phyloP scores from a whole-genome alignment of 1,140 invertebrate species.

The Rhyacophila brunnea region DNA sequence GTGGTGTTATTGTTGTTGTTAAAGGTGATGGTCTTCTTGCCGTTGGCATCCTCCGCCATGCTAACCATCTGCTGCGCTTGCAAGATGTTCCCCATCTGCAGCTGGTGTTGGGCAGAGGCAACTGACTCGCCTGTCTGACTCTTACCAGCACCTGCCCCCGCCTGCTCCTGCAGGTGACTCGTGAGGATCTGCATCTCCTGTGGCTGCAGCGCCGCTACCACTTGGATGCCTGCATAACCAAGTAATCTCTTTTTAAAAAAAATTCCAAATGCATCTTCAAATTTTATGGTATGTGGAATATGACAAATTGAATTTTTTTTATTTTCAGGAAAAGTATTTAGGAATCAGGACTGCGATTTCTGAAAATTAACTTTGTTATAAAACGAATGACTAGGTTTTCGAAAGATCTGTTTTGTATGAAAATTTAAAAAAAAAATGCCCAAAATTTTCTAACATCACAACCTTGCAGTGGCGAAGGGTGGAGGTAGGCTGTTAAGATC shows the following conservation, averaged over 20 bases:
- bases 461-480: too few relatives aligned
- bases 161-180: slow-evolving; percentile 30
- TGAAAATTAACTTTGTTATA: too few relatives aligned
- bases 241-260: not conserved
- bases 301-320: too few relatives aligned
- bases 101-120: too few relatives aligned
- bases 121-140: slow-evolving; percentile 29
- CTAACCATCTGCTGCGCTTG: slow-evolving; percentile 51
- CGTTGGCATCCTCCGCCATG: slow-evolving; percentile 46
- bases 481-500: too few relatives aligned
- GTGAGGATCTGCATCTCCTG: slow-evolving; percentile 61
- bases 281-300: too few relatives aligned
- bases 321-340: too few relatives aligned
- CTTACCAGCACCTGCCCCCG: slow-evolving; percentile 31
- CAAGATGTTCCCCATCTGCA: slow-evolving; percentile 31
- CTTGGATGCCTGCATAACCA: slow-evolving; percentile 63
- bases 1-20: slow-evolving; percentile 38
- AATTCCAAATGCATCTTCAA: not conserved
- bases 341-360: too few relatives aligned
- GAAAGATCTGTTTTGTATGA: too few relatives aligned
- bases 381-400: too few relatives aligned
- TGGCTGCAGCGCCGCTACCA: slow-evolving; percentile 63
- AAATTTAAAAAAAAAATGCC: too few relatives aligned
- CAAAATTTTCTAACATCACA: too few relatives aligned
- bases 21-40: slow-evolving; percentile 41